Percentiles rank a stretch among this genome's conserved stretches.
Conservation (phyloP, 2,797 vertebrate genomes). For the Gouania willdenowi region DNA sequence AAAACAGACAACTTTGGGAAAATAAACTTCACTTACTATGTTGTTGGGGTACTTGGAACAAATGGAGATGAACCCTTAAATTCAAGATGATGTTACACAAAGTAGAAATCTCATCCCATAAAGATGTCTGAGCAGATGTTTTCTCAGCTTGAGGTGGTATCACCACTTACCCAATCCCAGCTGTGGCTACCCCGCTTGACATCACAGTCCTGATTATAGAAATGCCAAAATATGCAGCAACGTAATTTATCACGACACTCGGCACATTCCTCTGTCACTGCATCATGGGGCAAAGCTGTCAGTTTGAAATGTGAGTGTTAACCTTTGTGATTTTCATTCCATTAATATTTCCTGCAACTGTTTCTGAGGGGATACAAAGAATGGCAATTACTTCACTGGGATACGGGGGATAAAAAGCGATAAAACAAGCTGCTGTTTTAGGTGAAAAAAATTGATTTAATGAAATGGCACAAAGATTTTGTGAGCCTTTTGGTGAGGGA, state of each 20-base stretch:
- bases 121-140: neutral
- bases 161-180: slow-evolving; percentile 30
- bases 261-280: slow-evolving; percentile 15
- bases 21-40: too few relatives aligned
- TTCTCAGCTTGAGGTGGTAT: neutral
- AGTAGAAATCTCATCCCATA: neutral
- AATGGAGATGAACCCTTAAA: too few relatives aligned
- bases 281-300: slow-evolving; percentile 8
- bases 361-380: slow-evolving; percentile 24
- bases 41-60: too few relatives aligned
- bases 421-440: slow-evolving; percentile 45
- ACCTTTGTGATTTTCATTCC: slow-evolving; percentile 40
- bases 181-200: slow-evolving; percentile 15
- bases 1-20: too few relatives aligned
- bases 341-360: slow-evolving; percentile 19
- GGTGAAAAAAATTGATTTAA: slow-evolving; percentile 44
- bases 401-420: slow-evolving; percentile 24
- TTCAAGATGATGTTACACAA: neutral
- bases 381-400: slow-evolving; percentile 28
- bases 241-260: slow-evolving; percentile 30
- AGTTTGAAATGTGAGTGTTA: slow-evolving; percentile 32
- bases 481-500: too few relatives aligned
- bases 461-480: too few relatives aligned
- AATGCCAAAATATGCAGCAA: slow-evolving; percentile 38
- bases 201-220: slow-evolving; percentile 37